Evolutionary conservation across 2,113 vertebrate genomes (phyloP), one percentile per base, ranked within the genome.

Genomic region (Chloroceryle aenea): DNA sequence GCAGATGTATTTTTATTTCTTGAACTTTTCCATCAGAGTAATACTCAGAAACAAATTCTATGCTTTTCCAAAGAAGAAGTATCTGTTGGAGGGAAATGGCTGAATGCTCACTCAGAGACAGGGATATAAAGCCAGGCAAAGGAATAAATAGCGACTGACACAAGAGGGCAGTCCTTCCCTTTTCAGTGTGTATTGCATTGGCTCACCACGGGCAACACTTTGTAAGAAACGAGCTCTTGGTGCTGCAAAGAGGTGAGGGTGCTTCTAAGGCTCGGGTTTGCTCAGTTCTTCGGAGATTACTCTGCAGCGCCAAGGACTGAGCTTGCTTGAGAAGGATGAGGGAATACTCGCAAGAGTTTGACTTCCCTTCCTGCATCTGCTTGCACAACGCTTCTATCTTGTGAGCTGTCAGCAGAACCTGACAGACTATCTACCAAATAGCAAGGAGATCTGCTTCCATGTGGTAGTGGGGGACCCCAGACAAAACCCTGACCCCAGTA

Each of bases 121-220:
- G 18, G 38, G 64, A 42, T 32, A 4, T 6, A 32, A 19, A 80
- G 5, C 0, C 38, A 27, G 67, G 47, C 18, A 42, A 27, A 26
- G 3, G 71, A n/a, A 64, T 36, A 43, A 18, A 3, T 0, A 10
- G 45, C 3, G 86, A 1, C 53, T 29, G 86, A 77, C 97, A 88
- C 89, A 21, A 96, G 96, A 93, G 96, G 96, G 94, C 97, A 91
- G 90, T 12, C 12, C 85, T 94, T 69, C 55, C 0, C 89, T 91
- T 43, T 9, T 9, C 16, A 27, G 22, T 3, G 13, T 9, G 5
- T 52, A 52, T 12, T 23, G 32, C 12, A 3, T 20, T 58, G 0
- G 2, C 0, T 32, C 52, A 2, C 15, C 77, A 0, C 29, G 12
- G 59, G n/a, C 14, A 38, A 0, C 14, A 47, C 63, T 80, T 11